Conservation (phyloP, 2,797 vertebrate genomes). For the Manis pentadactyla region DNA sequence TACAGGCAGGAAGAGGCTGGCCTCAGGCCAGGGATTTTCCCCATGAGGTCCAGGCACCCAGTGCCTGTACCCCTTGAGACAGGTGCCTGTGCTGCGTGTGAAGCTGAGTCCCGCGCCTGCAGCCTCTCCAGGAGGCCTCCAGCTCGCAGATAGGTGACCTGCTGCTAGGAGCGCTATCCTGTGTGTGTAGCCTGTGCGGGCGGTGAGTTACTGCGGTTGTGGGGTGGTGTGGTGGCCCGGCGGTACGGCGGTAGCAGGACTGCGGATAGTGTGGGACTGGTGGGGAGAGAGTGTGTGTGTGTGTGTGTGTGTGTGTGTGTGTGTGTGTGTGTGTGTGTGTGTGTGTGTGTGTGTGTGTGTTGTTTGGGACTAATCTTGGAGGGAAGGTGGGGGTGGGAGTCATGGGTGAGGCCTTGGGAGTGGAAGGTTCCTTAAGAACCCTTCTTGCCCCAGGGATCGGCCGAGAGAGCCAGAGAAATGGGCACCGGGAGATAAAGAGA, state of each 20-base stretch:
- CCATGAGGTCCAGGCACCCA: not conserved
- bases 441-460: not conserved
- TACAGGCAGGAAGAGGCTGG: not conserved
- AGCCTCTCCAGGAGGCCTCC: not conserved
- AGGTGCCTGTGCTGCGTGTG: not conserved
- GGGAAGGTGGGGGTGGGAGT: not conserved
- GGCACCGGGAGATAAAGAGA: not conserved
- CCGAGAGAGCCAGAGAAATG: not conserved
- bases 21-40: not conserved
- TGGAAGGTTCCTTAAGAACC: conserved; percentile 3
- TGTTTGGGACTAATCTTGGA: not conserved
- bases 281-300: not conserved
- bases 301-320: too few species aligned
- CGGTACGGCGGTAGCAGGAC: not conserved
- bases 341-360: not conserved
- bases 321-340: not conserved
- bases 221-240: not conserved
- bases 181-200: conserved; percentile 77
- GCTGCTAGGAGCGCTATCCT: conserved; percentile 75
- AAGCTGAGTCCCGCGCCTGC: not conserved
- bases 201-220: conserved; percentile 77
- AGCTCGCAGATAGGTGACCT: conserved; percentile 61
- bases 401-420: not conserved
- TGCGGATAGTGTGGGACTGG: not conserved
- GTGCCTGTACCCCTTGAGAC: not conserved